Percentiles rank a stretch among this genome's conserved stretches.
These are phyloP conservation scores for Moxostoma hubbsi DNA, from an alignment of 2,797 vertebrate genomes.

Conservation along the genomic window DNA sequence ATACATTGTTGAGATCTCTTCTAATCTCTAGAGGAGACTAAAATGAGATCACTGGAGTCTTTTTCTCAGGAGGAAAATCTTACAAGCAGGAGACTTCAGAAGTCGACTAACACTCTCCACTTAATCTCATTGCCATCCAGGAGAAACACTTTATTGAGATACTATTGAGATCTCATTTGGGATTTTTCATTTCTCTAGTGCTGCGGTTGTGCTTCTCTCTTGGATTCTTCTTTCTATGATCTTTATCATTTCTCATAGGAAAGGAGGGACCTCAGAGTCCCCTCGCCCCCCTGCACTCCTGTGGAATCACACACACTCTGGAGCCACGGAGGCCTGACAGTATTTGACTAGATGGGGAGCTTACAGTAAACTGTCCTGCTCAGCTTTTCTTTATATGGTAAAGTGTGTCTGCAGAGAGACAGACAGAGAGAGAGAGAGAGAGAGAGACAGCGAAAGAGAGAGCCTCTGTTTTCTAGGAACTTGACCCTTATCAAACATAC, in stretches of 20 bases:
- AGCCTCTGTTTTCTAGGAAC: conserved; percentile 46
- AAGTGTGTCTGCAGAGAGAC: conserved; percentile 28
- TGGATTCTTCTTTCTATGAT: not conserved
- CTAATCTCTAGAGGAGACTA: too few relatives aligned
- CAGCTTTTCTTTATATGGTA: conserved; percentile 60
- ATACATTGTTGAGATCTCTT: too few relatives aligned
- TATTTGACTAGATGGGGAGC: conserved; percentile 46
- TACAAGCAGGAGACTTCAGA: too few relatives aligned
- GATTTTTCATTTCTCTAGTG: too few relatives aligned
- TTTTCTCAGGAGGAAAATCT: too few relatives aligned
- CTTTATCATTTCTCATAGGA: not conserved
- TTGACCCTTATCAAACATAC: conserved; percentile 49
- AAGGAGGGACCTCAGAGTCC: conserved; percentile 25
- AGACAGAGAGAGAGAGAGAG: conserved; percentile 18
- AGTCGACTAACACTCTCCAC: too few relatives aligned
- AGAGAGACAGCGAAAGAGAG: conserved; percentile 25
- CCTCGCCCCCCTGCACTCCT: conserved; percentile 15
- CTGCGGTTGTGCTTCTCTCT: too few relatives aligned
- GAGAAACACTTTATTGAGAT: too few relatives aligned
- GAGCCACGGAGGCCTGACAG: not conserved
- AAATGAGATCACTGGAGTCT: too few relatives aligned
- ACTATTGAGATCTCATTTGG: too few relatives aligned
- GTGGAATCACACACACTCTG: not conserved
- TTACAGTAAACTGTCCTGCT: conserved; percentile 42
- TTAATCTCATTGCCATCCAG: too few relatives aligned